phyloP scores from a whole-genome alignment of 2,888 invertebrate species.

The Tenthredo livida region DNA sequence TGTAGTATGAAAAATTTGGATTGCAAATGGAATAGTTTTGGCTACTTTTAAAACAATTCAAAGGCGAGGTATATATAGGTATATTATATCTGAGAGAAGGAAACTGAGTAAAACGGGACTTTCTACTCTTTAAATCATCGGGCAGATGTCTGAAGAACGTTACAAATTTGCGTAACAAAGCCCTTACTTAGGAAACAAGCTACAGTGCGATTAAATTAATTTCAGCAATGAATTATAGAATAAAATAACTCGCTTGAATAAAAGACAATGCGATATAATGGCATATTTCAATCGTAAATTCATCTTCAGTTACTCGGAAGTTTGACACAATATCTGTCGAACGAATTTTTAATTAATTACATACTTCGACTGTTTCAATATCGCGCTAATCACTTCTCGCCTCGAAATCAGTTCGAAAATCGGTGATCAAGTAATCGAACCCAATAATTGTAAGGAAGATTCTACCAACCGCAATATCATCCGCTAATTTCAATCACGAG shows the following conservation, averaged over 20 bases:
- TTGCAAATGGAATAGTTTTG: conserved; percentile 28
- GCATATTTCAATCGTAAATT: conserved; percentile 16
- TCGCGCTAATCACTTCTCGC: neutral
- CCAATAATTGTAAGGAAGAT: neutral
- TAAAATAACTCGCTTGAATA: conserved; percentile 27
- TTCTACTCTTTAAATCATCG: conserved; percentile 37
- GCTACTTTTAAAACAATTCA: conserved; percentile 29
- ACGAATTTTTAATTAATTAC: neutral
- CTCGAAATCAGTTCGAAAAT: neutral
- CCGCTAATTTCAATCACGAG: neutral
- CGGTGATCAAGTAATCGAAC: neutral
- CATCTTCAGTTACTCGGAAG: neutral
- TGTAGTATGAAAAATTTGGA: neutral
- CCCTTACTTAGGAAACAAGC: conserved; percentile 32
- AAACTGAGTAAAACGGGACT: conserved; percentile 11
- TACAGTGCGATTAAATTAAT: conserved; percentile 38
- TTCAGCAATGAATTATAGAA: conserved; percentile 15
- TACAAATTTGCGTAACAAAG: conserved; percentile 46
- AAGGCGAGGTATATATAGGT: neutral
- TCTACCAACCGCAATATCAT: neutral
- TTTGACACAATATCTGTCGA: neutral
- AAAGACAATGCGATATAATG: neutral
- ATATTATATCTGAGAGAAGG: neutral
- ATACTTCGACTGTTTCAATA: neutral
- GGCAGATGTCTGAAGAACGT: conserved; percentile 28